A percentile compares a stretch with the other conserved stretches of the same genome.
phyloP scores from a whole-genome alignment of 2,888 invertebrate genomes.

The Eretmocerus hayati region DNA sequence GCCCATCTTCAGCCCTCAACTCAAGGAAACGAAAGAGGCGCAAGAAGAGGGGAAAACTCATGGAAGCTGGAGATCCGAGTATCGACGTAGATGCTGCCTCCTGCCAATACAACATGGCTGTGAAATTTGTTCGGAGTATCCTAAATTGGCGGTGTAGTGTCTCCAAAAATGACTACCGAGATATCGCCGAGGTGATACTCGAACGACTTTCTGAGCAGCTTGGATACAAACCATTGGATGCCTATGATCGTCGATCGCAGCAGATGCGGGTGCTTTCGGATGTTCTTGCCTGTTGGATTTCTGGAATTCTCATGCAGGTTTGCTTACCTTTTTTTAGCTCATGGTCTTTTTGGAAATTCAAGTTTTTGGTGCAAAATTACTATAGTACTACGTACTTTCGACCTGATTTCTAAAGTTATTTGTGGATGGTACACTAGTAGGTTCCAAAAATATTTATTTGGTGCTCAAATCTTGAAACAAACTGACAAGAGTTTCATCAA shows the following conservation, averaged over 20 bases:
- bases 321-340: too few species aligned
- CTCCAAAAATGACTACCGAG: constrained; percentile 32
- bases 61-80: constrained; percentile 5
- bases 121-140: constrained; percentile 37
- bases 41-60: background rate
- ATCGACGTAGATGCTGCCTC: constrained; percentile 32
- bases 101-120: constrained; percentile 38
- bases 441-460: too few species aligned
- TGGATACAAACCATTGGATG: constrained; percentile 27
- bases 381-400: too few species aligned
- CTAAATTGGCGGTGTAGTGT: constrained; percentile 31
- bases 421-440: too few species aligned
- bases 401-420: too few species aligned
- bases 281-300: constrained; percentile 37
- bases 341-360: too few species aligned
- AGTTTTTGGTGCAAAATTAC: too few species aligned
- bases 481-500: too few species aligned
- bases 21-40: constrained; percentile 3
- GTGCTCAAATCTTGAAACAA: too few species aligned
- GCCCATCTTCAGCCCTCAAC: too few species aligned
- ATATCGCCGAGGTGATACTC: constrained; percentile 35
- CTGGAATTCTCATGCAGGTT: constrained; percentile 30
- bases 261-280: constrained; percentile 39
- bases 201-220: constrained; percentile 28
- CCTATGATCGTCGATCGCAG: constrained; percentile 35